Conservation (phyloP, 2,797 vertebrate genomes). For the Neosalanx taihuensis region DNA sequence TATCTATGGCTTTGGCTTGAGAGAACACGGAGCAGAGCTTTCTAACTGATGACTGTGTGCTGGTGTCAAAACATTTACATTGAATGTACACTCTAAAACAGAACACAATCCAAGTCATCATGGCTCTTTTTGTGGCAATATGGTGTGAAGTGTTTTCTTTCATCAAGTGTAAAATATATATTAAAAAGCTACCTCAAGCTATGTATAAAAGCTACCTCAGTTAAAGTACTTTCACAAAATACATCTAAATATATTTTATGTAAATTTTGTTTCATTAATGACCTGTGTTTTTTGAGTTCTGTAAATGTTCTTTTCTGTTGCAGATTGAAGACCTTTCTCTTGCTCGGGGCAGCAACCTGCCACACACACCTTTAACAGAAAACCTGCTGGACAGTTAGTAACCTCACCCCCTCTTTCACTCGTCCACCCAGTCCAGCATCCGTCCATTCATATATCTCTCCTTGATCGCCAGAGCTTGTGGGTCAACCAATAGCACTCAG, state of each 20-base stretch:
- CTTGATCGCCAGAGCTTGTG: background rate
- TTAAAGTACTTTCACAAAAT: too few relatives aligned
- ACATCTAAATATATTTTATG: too few relatives aligned
- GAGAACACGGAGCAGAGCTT: constrained; percentile 10
- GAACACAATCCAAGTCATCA: too few relatives aligned
- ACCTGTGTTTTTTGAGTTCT: too few relatives aligned
- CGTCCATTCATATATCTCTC: background rate
- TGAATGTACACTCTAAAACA: constrained; percentile 14
- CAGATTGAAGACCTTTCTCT: background rate
- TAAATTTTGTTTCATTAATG: too few relatives aligned
- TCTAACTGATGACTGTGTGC: constrained; percentile 25
- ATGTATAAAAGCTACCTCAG: background rate
- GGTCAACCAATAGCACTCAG: too few relatives aligned
- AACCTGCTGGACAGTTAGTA: background rate
- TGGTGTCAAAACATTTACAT: constrained; percentile 20
- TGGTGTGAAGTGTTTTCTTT: background rate
- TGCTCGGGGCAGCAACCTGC: background rate
- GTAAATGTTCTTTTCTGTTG: background rate
- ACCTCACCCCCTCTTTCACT: background rate
- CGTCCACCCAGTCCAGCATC: background rate
- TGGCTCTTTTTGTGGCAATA: background rate
- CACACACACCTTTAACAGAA: background rate
- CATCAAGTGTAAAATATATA: background rate
- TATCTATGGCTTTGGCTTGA: constrained; percentile 20
- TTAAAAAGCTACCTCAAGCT: background rate